These are phyloP conservation scores for Eptatretus atami DNA, from an alignment of 2,797 vertebrate species.

Conservation along the genomic window DNA sequence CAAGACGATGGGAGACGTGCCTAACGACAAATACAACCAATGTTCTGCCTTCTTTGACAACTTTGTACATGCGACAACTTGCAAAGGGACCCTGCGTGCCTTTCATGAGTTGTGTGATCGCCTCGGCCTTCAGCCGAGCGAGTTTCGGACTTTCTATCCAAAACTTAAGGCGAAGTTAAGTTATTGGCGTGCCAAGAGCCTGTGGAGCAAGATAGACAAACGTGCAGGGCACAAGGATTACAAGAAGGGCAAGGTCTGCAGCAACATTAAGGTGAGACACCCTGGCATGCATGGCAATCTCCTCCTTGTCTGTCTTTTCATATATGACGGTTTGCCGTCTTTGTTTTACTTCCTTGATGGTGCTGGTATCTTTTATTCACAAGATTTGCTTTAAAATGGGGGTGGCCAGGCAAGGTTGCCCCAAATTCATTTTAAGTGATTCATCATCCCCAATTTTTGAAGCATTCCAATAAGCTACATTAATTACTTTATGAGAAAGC, in stretches of 20 bases:
- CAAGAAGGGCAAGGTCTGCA: constrained; percentile 69
- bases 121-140: constrained; percentile 51
- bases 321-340: neutral
- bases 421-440: no score
- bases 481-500: no score
- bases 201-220: constrained; percentile 89
- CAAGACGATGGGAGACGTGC: constrained; percentile 21
- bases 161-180: constrained; percentile 90
- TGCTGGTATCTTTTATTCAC: neutral
- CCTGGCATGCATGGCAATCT: neutral
- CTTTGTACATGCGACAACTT: constrained; percentile 69
- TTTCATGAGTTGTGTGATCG: constrained; percentile 84
- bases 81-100: constrained; percentile 65
- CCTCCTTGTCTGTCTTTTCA: no score
- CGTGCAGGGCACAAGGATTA: constrained; percentile 72
- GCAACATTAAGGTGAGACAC: constrained; percentile 42
- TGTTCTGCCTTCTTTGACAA: constrained; percentile 60
- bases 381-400: neutral
- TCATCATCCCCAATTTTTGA: no score
- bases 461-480: no score
- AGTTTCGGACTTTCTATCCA: constrained; percentile 67
- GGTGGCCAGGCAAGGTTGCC: no score
- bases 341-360: neutral
- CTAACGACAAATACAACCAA: constrained; percentile 24
- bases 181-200: constrained; percentile 97